A percentile compares a stretch with the other conserved stretches of the same genome.
Conservation (phyloP, 2,888 invertebrate species). For the Sisyra nigra region DNA sequence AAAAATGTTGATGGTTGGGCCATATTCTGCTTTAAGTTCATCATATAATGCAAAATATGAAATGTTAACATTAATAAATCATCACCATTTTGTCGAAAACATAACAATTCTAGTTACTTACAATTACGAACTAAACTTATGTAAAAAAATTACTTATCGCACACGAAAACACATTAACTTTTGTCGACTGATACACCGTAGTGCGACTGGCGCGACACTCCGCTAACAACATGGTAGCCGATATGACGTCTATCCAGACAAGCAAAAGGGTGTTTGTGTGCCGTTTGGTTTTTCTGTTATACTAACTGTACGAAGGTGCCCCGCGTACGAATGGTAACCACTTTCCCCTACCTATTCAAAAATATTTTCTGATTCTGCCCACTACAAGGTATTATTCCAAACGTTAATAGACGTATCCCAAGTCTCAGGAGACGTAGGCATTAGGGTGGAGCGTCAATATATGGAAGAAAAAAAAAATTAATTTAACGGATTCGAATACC, state of each 20-base stretch:
- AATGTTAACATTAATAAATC: constrained; percentile 3
- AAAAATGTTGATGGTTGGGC: no score
- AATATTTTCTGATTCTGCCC: no score
- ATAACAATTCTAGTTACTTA: constrained; percentile 5
- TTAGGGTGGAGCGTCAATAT: no score
- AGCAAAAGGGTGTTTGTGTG: constrained; percentile 6
- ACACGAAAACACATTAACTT: constrained; percentile 7
- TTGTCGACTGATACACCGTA: constrained; percentile 4
- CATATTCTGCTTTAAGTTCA: no score
- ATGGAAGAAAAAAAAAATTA: no score
- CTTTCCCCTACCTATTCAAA: constrained; percentile 8
- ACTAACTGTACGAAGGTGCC: constrained; percentile 9
- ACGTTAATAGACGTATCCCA: no score
- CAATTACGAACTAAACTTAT: constrained; percentile 1
- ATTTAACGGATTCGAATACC: no score
- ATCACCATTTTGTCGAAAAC: constrained; percentile 3
- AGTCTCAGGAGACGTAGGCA: no score
- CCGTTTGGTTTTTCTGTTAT: constrained; percentile 7
- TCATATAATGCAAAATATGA: no score
- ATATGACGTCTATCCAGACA: constrained; percentile 4
- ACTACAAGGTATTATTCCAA: no score
- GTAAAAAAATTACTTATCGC: constrained; percentile 9
- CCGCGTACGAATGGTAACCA: constrained; percentile 9
- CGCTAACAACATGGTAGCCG: constrained; percentile 3
- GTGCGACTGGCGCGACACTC: constrained; percentile 8